Evolutionary conservation across 2,888 invertebrate genomes (phyloP).

Genomic region (Amitus sp.): DNA sequence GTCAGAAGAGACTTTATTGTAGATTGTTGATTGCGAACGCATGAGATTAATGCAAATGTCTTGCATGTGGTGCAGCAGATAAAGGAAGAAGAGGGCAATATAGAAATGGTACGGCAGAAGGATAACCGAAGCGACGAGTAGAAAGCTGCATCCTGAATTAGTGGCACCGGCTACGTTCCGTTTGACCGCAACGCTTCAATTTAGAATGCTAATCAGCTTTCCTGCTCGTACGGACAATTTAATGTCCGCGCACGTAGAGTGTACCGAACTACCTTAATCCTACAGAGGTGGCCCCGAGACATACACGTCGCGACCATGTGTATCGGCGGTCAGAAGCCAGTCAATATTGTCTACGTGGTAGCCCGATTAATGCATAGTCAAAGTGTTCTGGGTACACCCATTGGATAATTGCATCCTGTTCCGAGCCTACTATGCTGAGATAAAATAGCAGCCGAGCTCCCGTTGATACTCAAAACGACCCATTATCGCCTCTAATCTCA

Average conservation of each 20-base stretch:
- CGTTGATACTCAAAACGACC: too few relatives aligned
- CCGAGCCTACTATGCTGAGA: too few relatives aligned
- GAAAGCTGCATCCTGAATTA: constrained; percentile 53
- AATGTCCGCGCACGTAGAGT: constrained; percentile 58
- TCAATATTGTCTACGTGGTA: constrained; percentile 21
- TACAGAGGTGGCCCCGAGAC: constrained; percentile 17
- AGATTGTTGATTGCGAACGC: too few relatives aligned
- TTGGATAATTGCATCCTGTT: too few relatives aligned
- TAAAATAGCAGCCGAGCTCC: too few relatives aligned
- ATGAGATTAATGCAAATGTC: too few relatives aligned
- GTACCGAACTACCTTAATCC: constrained; percentile 48
- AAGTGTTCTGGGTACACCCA: background rate
- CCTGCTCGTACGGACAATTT: constrained; percentile 48
- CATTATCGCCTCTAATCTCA: too few relatives aligned
- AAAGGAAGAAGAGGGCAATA: constrained; percentile 15
- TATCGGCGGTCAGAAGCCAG: constrained; percentile 33
- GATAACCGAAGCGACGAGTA: constrained; percentile 35
- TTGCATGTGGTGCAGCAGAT: constrained; percentile 25
- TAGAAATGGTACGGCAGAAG: constrained; percentile 4
- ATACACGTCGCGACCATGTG: constrained; percentile 3
- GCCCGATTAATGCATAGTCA: constrained; percentile 17
- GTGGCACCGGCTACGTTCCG: constrained; percentile 48
- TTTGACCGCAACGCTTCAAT: constrained; percentile 63
- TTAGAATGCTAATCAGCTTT: constrained; percentile 64
- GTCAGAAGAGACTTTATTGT: too few relatives aligned